phyloP scores from a whole-genome alignment of 2,888 invertebrate species.

The Fragum sueziense region DNA sequence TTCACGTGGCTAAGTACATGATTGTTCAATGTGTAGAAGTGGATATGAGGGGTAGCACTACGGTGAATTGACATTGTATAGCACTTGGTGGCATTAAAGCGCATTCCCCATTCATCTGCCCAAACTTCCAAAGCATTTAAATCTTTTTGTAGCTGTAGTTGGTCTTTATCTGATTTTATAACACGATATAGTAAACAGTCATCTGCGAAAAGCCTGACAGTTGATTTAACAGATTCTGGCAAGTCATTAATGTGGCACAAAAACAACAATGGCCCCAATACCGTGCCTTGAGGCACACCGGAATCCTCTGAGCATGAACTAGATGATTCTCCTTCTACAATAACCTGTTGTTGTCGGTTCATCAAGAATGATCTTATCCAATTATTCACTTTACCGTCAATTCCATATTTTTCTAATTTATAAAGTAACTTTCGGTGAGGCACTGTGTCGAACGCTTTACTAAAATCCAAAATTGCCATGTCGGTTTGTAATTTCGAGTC shows the following conservation, averaged over 20 bases:
- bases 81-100: background rate
- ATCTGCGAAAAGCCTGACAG: background rate
- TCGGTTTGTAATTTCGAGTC: conserved; percentile 1
- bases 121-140: background rate
- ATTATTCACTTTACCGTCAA: conserved; percentile 1
- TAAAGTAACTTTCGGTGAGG: background rate
- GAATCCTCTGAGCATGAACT: conserved; percentile 10
- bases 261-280: background rate
- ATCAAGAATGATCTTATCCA: background rate
- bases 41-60: conserved; percentile 9
- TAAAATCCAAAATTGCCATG: background rate
- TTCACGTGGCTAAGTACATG: conserved; percentile 27
- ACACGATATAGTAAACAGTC: background rate
- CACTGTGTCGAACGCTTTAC: background rate
- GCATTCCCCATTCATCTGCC: background rate
- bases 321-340: conserved; percentile 22
- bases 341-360: background rate
- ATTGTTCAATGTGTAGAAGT: conserved; percentile 25
- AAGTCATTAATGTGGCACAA: background rate
- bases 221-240: background rate
- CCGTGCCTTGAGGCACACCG: background rate
- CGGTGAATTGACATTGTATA: conserved; percentile 12
- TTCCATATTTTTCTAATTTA: background rate
- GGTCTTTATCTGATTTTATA: background rate
- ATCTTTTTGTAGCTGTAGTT: background rate